Base-by-base conservation (phyloP, 1,140 invertebrate genomes). In the Pogonognathellus flavescens region DNA sequence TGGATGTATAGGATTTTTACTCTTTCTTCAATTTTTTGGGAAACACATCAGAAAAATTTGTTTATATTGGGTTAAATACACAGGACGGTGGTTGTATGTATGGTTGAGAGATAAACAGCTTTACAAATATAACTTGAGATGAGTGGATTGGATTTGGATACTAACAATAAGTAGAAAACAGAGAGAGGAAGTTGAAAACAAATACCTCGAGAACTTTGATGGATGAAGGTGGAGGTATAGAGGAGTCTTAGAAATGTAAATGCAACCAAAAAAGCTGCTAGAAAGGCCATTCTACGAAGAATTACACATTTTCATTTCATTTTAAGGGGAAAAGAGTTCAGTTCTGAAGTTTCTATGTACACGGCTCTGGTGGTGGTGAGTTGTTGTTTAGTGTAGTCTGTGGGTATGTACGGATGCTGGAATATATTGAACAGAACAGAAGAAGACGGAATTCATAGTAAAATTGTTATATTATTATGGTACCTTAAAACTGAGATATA, bases 151-250 rank as follows among this genome's bases (percentile, higher is more conserved):
- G 31, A 41, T 50, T 76, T 49, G n/a, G 25, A 31, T 20, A 25
- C 62, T 66, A 66, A 18, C 5, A 81, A 31, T 81, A 59, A 50
- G 31, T 22, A 14, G 57, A 82, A 82, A 82, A 59, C 80, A 83
- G 66, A 41, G 66, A 41, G 31, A 87, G 86, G 86, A 87, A 87
- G 86, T 87, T 87, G 86, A 87, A 87, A 87, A 87, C 86, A 87
- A 87, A 87, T 87, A 87, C 57, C 80, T 49, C 16, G 66, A 85
- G 80, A 76, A 52, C 1, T 84, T 60, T 83, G 60, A 50, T 76
- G 53, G 72, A 85, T 85, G 84, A 85, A 60, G 76, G 25, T 85
- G 57, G 84, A 62, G 72, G 62, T 85, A 49, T 9, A 50, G n/a
- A 82, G 22, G 31, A 80, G 49, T 16, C 76, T 82, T 31, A 59